Evolutionary conservation across 2,888 invertebrate genomes (phyloP).

Genomic region (Drosophila rubida): DNA sequence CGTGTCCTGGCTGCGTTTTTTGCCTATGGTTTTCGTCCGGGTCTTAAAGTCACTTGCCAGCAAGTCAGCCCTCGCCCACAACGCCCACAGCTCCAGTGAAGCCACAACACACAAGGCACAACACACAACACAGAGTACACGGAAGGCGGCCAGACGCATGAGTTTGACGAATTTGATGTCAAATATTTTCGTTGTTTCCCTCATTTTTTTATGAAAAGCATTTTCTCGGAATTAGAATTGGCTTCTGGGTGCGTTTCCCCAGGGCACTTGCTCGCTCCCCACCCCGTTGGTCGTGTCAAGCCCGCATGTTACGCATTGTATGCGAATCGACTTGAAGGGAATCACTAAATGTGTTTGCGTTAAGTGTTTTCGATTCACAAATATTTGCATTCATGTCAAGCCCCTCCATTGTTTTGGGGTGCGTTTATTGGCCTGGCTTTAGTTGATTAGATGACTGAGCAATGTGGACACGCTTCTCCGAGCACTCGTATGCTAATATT

Average conservation of each 20-base stretch:
- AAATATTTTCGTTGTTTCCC: slow-evolving; percentile 78
- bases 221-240: slow-evolving; percentile 76
- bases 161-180: slow-evolving; percentile 82
- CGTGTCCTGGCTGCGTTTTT: not conserved
- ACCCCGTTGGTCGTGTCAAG: not conserved
- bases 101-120: too few species aligned
- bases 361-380: slow-evolving; percentile 79
- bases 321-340: slow-evolving; percentile 51
- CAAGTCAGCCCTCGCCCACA: slow-evolving; percentile 45
- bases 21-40: slow-evolving; percentile 9
- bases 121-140: slow-evolving; percentile 32
- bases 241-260: slow-evolving; percentile 51
- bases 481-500: slow-evolving; percentile 4
- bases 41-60: slow-evolving; percentile 69
- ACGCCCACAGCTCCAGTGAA: slow-evolving; percentile 33
- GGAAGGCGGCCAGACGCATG: slow-evolving; percentile 55
- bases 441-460: slow-evolving; percentile 43
- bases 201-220: slow-evolving; percentile 70
- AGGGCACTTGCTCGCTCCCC: slow-evolving; percentile 23
- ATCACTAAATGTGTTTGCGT: slow-evolving; percentile 75
- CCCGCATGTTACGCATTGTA: slow-evolving; percentile 33
- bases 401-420: slow-evolving; percentile 20
- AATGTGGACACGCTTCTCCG: slow-evolving; percentile 5
- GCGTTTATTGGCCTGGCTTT: slow-evolving; percentile 40
- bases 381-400: slow-evolving; percentile 78